Conservation (phyloP, 2,888 invertebrate genomes). For the Oxytorus armatus region DNA sequence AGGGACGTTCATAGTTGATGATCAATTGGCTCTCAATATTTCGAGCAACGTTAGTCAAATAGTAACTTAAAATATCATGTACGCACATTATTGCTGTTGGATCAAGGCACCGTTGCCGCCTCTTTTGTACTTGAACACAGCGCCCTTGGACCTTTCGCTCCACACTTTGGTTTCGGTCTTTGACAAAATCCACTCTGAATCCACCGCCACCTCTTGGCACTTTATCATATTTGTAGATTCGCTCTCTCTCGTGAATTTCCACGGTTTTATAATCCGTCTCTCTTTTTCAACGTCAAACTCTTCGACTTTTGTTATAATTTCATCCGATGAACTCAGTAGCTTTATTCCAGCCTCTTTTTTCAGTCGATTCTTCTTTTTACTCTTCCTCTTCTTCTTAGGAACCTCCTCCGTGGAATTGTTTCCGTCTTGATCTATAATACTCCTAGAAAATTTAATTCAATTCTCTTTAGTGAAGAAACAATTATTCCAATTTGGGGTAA, state of each 20-base stretch:
- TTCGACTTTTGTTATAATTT: constrained; percentile 65
- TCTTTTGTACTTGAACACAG: constrained; percentile 78
- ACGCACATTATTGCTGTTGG: constrained; percentile 65
- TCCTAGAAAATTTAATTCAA: constrained; percentile 71
- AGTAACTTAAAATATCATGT: not conserved
- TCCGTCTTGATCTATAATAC: constrained; percentile 71
- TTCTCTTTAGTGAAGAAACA: not conserved
- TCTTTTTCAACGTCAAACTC: constrained; percentile 13
- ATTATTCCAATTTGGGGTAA: too few species aligned
- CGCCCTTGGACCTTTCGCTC: constrained; percentile 73
- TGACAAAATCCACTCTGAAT: constrained; percentile 74
- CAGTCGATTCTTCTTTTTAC: constrained; percentile 40
- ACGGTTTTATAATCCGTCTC: not conserved
- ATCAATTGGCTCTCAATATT: too few species aligned
- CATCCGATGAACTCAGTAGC: constrained; percentile 72
- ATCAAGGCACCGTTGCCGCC: constrained; percentile 73
- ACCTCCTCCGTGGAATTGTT: constrained; percentile 1
- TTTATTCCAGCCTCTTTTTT: constrained; percentile 72
- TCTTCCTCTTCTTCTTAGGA: constrained; percentile 45
- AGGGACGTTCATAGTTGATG: too few species aligned
- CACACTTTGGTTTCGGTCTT: constrained; percentile 76
- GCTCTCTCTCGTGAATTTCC: constrained; percentile 60
- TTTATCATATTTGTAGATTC: constrained; percentile 58
- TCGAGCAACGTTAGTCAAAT: too few species aligned
- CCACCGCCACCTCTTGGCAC: constrained; percentile 75